A percentile compares a stretch with the other conserved stretches of the same genome.
Conservation (phyloP, 2,113 vertebrate species). For the Tonatia bakeri region DNA sequence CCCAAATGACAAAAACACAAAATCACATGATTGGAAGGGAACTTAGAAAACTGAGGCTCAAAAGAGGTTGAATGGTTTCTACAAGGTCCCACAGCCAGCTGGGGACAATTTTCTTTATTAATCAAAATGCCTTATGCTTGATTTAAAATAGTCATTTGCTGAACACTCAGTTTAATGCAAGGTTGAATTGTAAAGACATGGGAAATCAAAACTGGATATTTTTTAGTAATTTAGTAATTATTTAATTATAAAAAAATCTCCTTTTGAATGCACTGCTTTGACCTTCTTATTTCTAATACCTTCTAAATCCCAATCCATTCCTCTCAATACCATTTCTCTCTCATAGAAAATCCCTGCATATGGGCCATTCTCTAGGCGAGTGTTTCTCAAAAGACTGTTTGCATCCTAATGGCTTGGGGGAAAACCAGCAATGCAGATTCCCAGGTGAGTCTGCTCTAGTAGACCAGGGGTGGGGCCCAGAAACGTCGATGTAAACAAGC, state of each 20-base stretch:
- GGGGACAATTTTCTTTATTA: not conserved
- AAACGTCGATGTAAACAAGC: not conserved
- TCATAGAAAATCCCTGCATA: not conserved
- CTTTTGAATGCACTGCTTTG: not conserved
- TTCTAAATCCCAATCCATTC: not conserved
- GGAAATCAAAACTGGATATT: conserved; percentile 3
- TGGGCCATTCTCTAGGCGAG: not conserved
- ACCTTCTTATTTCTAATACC: not conserved
- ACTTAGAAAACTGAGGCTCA: not conserved
- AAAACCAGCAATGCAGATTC: not conserved
- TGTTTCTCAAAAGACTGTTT: not conserved
- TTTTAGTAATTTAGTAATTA: not conserved
- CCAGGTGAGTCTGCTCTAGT: not conserved
- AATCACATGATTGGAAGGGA: not conserved
- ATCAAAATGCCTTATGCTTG: not conserved
- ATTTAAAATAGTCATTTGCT: conserved; percentile 15
- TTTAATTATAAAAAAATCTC: not conserved
- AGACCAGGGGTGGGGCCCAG: not conserved
- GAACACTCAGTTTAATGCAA: conserved; percentile 11
- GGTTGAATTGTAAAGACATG: not conserved
- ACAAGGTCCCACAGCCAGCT: not conserved
- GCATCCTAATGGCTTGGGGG: not conserved
- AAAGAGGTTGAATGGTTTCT: not conserved
- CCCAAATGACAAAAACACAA: not conserved
- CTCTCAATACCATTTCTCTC: not conserved